These are phyloP conservation scores for Aradophagus sp. DNA, from an alignment of 1,140 invertebrate genomes.

Conservation along the genomic window DNA sequence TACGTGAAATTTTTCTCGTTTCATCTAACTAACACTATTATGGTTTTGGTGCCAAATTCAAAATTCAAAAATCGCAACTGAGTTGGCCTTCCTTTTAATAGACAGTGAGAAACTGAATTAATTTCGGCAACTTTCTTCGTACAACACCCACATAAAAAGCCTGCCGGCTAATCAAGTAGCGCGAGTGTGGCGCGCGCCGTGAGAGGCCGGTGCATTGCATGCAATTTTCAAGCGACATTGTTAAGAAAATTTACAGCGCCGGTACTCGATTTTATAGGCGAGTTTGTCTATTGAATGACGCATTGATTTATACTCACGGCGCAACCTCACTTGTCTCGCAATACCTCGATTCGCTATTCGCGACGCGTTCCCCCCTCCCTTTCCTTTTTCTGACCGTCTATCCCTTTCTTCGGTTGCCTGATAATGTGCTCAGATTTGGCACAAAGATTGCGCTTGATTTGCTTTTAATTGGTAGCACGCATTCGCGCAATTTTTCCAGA, in stretches of 20 bases:
- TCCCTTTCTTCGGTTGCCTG: conserved; percentile 11
- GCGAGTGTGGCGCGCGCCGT: conserved; percentile 8
- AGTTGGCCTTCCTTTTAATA: too few relatives aligned
- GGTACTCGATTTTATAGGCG: conserved; percentile 39
- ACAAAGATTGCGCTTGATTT: conserved; percentile 29
- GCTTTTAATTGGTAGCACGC: too few relatives aligned
- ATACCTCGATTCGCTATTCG: conserved; percentile 34
- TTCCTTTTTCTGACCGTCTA: too few relatives aligned
- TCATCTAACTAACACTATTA: too few relatives aligned
- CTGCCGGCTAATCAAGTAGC: conserved; percentile 20
- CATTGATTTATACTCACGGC: conserved; percentile 43
- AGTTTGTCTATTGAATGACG: conserved; percentile 53
- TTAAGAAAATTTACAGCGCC: conserved; percentile 50
- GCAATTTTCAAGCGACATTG: conserved; percentile 43
- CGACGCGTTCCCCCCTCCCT: too few relatives aligned
- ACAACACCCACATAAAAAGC: conserved; percentile 12
- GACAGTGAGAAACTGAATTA: too few relatives aligned
- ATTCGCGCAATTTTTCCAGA: too few relatives aligned
- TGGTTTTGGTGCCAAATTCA: too few relatives aligned
- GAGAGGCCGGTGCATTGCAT: conserved; percentile 25
- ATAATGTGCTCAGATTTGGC: conserved; percentile 33
- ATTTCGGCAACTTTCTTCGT: conserved; percentile 8
- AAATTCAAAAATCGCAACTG: too few relatives aligned
- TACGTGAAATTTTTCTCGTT: too few relatives aligned
- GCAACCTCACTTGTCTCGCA: conserved; percentile 42